Evolutionary conservation across 1,140 invertebrate species (phyloP).

Genomic region (Drosophila micromelanica): DNA sequence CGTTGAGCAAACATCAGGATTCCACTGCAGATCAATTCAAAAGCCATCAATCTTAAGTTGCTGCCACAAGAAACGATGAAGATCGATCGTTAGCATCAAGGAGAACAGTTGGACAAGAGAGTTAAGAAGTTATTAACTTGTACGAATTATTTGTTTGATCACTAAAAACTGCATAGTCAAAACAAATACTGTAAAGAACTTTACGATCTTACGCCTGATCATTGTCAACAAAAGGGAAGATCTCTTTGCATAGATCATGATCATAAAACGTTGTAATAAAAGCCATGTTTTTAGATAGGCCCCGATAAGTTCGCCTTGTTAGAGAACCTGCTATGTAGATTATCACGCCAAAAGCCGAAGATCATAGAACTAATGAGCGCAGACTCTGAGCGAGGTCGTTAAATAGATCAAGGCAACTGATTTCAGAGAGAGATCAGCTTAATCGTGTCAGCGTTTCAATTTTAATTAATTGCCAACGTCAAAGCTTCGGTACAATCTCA

Average conservation of each 20-base stretch:
- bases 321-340: slow-evolving; percentile 26
- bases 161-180: background rate
- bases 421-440: slow-evolving; percentile 25
- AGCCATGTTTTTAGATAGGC: background rate
- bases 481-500: background rate
- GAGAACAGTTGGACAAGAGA: background rate
- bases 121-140: background rate
- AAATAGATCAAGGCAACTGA: slow-evolving; percentile 9
- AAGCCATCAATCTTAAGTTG: slow-evolving; percentile 55
- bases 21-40: slow-evolving; percentile 28
- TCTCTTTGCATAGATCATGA: slow-evolving; percentile 1
- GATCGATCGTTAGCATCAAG: slow-evolving; percentile 9
- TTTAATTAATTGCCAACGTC: slow-evolving; percentile 17
- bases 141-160: background rate
- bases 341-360: slow-evolving; percentile 23
- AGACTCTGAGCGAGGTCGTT: slow-evolving; percentile 4
- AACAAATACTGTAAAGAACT: too few relatives aligned
- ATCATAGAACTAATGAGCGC: slow-evolving; percentile 18
- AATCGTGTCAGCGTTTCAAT: slow-evolving; percentile 51
- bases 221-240: background rate
- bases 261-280: slow-evolving; percentile 2
- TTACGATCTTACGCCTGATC: too few relatives aligned
- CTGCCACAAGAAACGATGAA: background rate
- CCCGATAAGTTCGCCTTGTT: background rate
- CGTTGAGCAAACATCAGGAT: slow-evolving; percentile 24